Evolutionary conservation across 2,888 invertebrate genomes (phyloP), one percentile per base, ranked within the genome.

Genomic region (Mythimna loreyi): DNA sequence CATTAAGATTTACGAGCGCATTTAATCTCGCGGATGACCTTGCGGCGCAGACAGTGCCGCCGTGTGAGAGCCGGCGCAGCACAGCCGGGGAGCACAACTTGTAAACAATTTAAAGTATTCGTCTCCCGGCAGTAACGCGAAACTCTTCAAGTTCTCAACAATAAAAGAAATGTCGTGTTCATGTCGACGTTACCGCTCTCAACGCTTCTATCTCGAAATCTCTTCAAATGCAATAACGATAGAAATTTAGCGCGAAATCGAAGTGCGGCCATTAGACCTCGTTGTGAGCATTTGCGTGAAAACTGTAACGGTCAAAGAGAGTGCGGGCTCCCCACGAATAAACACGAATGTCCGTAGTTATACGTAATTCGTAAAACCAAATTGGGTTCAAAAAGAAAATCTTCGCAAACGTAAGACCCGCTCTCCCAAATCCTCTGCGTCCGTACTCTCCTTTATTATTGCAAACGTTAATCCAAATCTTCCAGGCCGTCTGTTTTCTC

Each of bases 381-480:
- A 83, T 78, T 78, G 71, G 71, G 75, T 75, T 76, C 72, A 72
- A 76, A 83, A 84, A 78, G 83, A 84, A 84, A 84, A 84, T 66
- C 81, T 65, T 67, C 23, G 57, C 67, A 59, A 80, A 69, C 68
- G 63, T 72, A 60, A 50, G 56, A 57, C 43, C 60, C 69, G 56
- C 55, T 62, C 58, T 59, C 73, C 47, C 50, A 61, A 72, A 73
- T 75, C 77, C 68, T 70, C 55, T 52, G 61, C 71, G 68, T 72
- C 67, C 56, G 61, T 50, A 40, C 62, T 65, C 61, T 61, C 61
- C 21, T 67, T 69, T 76, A 63, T 82, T 70, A 74, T 74, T 62
- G 67, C 59, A 52, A 63, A 71, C 65, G 71, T 83, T 83, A 83
- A 85, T 83, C 81, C 69, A n/a, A 71, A 78, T 75, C 70, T 57